A percentile compares a stretch with the other conserved stretches of the same genome.
These are phyloP conservation scores for Hirtodrosophila cameraria DNA, from an alignment of 2,888 invertebrate genomes.

Conservation along the genomic window DNA sequence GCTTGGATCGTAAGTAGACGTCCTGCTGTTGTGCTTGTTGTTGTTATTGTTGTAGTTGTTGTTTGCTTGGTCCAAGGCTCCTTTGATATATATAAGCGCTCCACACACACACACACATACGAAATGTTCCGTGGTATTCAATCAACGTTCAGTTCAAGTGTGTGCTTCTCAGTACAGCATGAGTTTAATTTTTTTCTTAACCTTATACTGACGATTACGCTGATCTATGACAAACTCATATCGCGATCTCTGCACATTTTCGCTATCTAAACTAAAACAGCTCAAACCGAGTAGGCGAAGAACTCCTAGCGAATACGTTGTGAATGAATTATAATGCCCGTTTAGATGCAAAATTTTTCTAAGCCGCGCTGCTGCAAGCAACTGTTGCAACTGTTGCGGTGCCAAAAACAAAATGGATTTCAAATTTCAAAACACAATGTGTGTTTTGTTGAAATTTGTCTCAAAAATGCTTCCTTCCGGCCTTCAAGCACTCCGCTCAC, in stretches of 20 bases:
- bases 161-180: conserved; percentile 65
- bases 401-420: too few species aligned
- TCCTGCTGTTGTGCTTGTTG: too few species aligned
- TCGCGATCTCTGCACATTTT: conserved; percentile 85
- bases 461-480: too few species aligned
- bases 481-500: conserved; percentile 16
- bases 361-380: conserved; percentile 58
- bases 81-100: too few species aligned
- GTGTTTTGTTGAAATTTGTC: too few species aligned
- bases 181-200: conserved; percentile 84
- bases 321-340: conserved; percentile 82
- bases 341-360: conserved; percentile 55
- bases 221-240: conserved; percentile 85
- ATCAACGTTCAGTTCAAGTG: neutral
- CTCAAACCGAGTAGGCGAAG: conserved; percentile 82
- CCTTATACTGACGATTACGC: conserved; percentile 83
- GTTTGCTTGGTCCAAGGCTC: conserved; percentile 46
- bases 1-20: conserved; percentile 40
- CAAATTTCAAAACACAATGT: too few species aligned
- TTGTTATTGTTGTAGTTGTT: conserved; percentile 15
- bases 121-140: too few species aligned
- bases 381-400: too few species aligned
- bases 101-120: neutral
- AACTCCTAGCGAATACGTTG: conserved; percentile 84
- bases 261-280: conserved; percentile 83